phyloP scores from a whole-genome alignment of 1,140 invertebrate genomes.

The Gonatopus flavifemur region DNA sequence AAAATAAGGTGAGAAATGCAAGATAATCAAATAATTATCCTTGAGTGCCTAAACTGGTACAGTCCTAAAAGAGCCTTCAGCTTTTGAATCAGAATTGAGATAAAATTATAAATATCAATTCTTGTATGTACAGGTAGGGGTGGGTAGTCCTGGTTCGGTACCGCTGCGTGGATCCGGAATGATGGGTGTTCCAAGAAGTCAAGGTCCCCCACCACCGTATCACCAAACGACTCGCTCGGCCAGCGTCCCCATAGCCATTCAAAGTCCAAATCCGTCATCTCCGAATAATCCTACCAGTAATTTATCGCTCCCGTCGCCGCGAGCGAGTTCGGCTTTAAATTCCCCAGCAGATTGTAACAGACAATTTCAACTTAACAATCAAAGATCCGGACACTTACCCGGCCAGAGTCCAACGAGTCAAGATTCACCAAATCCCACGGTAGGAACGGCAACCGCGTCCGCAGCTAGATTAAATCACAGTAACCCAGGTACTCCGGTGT shows the following conservation, averaged over 20 bases:
- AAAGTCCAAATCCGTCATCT: conserved; percentile 71
- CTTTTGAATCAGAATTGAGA: no score
- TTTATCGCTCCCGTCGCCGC: conserved; percentile 70
- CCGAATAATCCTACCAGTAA: conserved; percentile 72
- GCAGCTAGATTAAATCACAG: conserved; percentile 63
- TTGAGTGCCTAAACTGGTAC: no score
- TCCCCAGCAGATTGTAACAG: conserved; percentile 67
- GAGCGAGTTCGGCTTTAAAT: conserved; percentile 69
- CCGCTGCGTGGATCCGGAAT: conserved; percentile 55
- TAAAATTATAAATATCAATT: neutral
- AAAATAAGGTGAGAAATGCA: conserved; percentile 52
- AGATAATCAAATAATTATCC: neutral
- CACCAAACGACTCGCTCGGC: conserved; percentile 80
- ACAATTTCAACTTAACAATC: conserved; percentile 56
- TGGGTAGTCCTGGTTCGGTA: conserved; percentile 52
- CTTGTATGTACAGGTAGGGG: conserved; percentile 30
- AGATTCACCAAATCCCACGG: conserved; percentile 58
- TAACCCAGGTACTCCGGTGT: conserved; percentile 72
- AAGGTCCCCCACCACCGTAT: conserved; percentile 86
- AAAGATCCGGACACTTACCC: conserved; percentile 58
- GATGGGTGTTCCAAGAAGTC: conserved; percentile 63
- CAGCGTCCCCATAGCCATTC: conserved; percentile 78
- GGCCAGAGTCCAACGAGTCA: conserved; percentile 68
- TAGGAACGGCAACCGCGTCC: conserved; percentile 26
- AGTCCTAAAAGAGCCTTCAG: no score